Conservation (phyloP, 2,888 invertebrate genomes). For the Drosophila borborema region DNA sequence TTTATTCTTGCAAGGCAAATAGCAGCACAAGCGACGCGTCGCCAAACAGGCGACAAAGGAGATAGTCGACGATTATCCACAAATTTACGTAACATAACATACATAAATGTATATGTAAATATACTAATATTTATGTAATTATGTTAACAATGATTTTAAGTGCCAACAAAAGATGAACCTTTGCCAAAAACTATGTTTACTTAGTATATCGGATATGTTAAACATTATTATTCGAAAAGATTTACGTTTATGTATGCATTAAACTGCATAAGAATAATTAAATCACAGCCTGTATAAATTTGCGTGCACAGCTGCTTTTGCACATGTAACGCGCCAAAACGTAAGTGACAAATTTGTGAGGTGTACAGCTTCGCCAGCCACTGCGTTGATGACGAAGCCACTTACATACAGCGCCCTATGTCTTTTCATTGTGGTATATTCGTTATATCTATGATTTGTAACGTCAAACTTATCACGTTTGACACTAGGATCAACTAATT, state of each 20-base stretch:
- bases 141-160: not conserved
- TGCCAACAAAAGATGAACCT: not conserved
- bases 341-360: constrained; percentile 55
- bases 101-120: constrained; percentile 7
- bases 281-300: not conserved
- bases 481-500: not conserved
- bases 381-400: constrained; percentile 39
- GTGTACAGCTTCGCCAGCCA: constrained; percentile 40
- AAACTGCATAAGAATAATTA: not conserved
- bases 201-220: not conserved
- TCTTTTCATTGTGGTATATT: constrained; percentile 60
- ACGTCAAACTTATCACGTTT: not conserved
- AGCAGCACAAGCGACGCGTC: constrained; percentile 47
- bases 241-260: too few species aligned
- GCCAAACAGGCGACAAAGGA: constrained; percentile 35
- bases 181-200: too few species aligned
- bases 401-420: constrained; percentile 47
- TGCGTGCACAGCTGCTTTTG: not conserved
- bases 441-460: constrained; percentile 37
- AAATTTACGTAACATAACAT: constrained; percentile 22
- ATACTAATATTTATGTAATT: not conserved
- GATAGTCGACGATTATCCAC: constrained; percentile 34
- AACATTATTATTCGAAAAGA: not conserved
- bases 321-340: constrained; percentile 5
- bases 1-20: constrained; percentile 74